Conservation (phyloP, 2,113 vertebrate species). For the Neomonachus schauinslandi region DNA sequence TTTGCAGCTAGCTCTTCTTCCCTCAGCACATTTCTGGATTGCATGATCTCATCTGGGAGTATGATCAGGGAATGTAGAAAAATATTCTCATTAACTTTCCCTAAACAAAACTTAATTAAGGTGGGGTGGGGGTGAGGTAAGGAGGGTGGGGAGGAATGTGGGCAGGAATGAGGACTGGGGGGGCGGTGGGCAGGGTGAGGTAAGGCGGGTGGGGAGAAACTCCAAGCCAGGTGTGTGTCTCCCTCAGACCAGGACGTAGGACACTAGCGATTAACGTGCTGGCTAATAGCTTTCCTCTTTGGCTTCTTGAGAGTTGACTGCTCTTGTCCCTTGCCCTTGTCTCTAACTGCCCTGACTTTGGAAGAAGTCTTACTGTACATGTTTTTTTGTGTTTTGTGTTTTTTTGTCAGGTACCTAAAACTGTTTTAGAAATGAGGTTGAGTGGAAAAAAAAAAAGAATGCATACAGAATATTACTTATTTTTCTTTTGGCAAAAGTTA, state of each 20-base stretch:
- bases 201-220: background rate
- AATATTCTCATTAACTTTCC: constrained; percentile 39
- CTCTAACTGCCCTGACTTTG: background rate
- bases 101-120: constrained; percentile 65
- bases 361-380: constrained; percentile 9
- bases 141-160: background rate
- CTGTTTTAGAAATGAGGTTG: constrained; percentile 5
- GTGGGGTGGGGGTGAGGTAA: background rate
- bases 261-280: rapidly evolving
- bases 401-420: background rate
- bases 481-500: constrained; percentile 26
- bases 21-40: background rate
- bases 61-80: background rate
- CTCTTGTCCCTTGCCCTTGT: background rate
- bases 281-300: background rate
- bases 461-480: background rate
- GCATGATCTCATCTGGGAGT: background rate
- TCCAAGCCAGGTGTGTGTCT: background rate
- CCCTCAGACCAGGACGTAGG: background rate
- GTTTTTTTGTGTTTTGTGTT: background rate
- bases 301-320: background rate
- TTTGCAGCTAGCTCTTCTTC: background rate
- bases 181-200: background rate
- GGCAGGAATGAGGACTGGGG: background rate
- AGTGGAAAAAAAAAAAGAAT: background rate